Percentiles rank a stretch among this genome's conserved stretches.
Conservation (phyloP, 2,888 invertebrate species). For the Caenorhabditis sp. region DNA sequence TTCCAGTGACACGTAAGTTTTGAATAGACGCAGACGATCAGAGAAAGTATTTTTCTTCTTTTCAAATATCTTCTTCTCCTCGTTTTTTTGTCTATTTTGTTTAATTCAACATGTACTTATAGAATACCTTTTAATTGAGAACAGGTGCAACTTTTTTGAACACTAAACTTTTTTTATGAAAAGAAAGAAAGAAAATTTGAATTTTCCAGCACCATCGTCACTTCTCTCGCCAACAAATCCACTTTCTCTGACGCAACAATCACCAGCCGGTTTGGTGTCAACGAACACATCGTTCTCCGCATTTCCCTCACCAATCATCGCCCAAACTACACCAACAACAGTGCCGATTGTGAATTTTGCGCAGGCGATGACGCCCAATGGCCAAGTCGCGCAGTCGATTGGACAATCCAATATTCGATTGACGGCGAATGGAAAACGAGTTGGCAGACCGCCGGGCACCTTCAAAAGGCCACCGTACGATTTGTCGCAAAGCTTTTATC, state of each 20-base stretch:
- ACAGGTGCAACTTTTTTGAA: too few relatives aligned
- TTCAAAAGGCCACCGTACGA: conserved; percentile 47
- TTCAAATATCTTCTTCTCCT: too few relatives aligned
- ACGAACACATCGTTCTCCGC: neutral
- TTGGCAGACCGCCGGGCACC: conserved; percentile 51
- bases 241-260: too few relatives aligned
- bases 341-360: conserved; percentile 33
- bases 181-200: too few relatives aligned
- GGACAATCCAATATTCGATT: conserved; percentile 30
- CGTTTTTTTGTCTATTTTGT: too few relatives aligned
- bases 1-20: neutral
- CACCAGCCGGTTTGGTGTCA: neutral
- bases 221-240: neutral
- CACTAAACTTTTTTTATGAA: too few relatives aligned
- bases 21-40: neutral
- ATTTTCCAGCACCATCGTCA: neutral
- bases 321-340: neutral
- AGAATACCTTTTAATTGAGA: too few relatives aligned
- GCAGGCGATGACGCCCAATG: conserved; percentile 26
- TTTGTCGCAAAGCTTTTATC: conserved; percentile 3
- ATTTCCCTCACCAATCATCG: neutral
- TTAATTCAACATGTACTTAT: too few relatives aligned
- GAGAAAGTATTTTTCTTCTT: too few relatives aligned
- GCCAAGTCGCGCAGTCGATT: conserved; percentile 24
- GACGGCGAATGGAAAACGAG: conserved; percentile 42